Base-by-base conservation (phyloP, 2,797 vertebrate species). In the Clamator glandarius region DNA sequence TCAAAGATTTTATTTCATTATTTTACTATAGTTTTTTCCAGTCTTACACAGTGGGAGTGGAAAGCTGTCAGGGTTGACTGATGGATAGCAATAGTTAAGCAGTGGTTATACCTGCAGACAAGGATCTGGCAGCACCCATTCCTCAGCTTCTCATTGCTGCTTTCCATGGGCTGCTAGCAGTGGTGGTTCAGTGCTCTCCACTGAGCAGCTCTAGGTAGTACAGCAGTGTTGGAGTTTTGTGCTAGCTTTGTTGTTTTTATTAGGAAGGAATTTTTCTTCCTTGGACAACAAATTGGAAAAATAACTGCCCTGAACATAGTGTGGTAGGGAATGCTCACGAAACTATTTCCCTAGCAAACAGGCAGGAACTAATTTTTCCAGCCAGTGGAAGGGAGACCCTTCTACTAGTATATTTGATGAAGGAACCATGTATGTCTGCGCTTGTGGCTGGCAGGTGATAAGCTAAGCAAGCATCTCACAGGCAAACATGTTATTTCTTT, bases 101-200 rank as follows among this genome's bases (percentile, higher is more conserved):
- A 12, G 42, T 8, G 44, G 62, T 57, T 68, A 2, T 17, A 25
- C 42, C 66, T 67, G 28, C 52, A 59, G 35, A 2, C 10, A 7
- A 44, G 48, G 36, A 25, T 48, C 61, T 66, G 55, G 39, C 69
- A 67, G 61, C n/a, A 6, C 42, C 36, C 21, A 0, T 68, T 84
- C 18, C 50, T 82, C 39, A 35, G 5, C 55, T 44, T 35, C 58
- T 50, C 7, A 0, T 59, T 0, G 0, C 67, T 55, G 50, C 23
- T 92, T 63, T 85, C 64, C 33, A 3, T 33, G 41, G 36, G 5
- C 24, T 42, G 57, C 50, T 50, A 2, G 4, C 21, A 2, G 0
- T 52, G 19, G 25, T 73, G 55, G 5, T 24, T 72, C 48, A 11
- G 23, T 48, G 51, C 51, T 82, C 9, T 51, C 13, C 19, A 2